Conservation (phyloP, 2,797 vertebrate genomes). For the Schizothorax lantsangensis region DNA sequence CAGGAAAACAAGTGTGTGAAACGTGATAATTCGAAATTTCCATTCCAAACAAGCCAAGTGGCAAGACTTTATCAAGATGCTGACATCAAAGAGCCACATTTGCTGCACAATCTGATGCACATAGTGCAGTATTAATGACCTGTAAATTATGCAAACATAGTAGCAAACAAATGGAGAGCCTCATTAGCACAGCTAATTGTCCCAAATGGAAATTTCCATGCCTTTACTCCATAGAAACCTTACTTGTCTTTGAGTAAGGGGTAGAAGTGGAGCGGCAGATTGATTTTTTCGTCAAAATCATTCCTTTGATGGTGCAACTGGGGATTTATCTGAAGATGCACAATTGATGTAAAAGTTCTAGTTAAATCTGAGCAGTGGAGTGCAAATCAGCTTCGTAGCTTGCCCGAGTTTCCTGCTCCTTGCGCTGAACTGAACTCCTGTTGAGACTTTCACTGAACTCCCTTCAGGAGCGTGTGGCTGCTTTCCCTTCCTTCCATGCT, state of each 20-base stretch:
- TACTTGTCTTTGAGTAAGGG: slow-evolving; percentile 52
- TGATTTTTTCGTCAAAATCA: slow-evolving; percentile 47
- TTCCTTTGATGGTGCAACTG: slow-evolving; percentile 53
- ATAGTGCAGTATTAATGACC: slow-evolving; percentile 64
- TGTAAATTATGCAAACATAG: slow-evolving; percentile 65
- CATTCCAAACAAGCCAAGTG: slow-evolving; percentile 55
- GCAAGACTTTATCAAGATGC: slow-evolving; percentile 57
- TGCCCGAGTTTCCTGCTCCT: slow-evolving; percentile 35
- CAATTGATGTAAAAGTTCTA: slow-evolving; percentile 23
- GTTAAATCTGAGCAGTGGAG: slow-evolving; percentile 30
- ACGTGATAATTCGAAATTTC: slow-evolving; percentile 56
- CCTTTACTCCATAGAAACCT: slow-evolving; percentile 45
- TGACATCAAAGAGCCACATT: slow-evolving; percentile 61
- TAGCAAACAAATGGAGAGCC: slow-evolving; percentile 62
- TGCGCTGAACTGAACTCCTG: slow-evolving; percentile 36
- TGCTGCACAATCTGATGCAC: slow-evolving; percentile 54
- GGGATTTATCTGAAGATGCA: slow-evolving; percentile 32
- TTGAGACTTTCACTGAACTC: slow-evolving; percentile 56
- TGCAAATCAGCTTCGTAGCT: slow-evolving; percentile 27
- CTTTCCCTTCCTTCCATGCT: slow-evolving; percentile 58
- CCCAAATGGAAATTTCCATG: slow-evolving; percentile 63
- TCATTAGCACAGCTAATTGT: slow-evolving; percentile 63
- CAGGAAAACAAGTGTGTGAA: slow-evolving; percentile 62
- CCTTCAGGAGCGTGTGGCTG: slow-evolving; percentile 54
- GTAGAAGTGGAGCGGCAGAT: slow-evolving; percentile 28